A percentile compares a stretch with the other conserved stretches of the same genome.
These are phyloP conservation scores for Musca vetustissima DNA, from an alignment of 1,140 invertebrate species.

Conservation along the genomic window DNA sequence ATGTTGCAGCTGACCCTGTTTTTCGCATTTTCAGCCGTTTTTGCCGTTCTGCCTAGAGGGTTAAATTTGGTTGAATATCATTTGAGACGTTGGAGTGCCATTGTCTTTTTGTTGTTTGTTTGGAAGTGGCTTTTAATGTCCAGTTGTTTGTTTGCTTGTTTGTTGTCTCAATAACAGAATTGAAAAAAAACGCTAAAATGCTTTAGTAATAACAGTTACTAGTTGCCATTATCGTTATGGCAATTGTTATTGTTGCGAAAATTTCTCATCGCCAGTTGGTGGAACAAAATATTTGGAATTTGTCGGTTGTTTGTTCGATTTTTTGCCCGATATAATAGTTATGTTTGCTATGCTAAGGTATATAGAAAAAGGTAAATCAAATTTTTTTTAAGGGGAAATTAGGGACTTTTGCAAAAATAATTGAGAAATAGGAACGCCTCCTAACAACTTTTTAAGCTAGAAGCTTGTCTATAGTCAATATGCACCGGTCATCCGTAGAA, in stretches of 20 bases:
- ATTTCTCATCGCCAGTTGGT: slow-evolving; percentile 14
- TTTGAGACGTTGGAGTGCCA: not conserved
- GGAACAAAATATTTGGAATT: slow-evolving; percentile 15
- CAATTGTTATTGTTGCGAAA: slow-evolving; percentile 21
- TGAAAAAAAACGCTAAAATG: not conserved
- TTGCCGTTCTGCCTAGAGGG: not conserved
- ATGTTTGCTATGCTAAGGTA: too few relatives aligned
- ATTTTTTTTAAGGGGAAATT: too few relatives aligned
- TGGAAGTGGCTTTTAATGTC: not conserved
- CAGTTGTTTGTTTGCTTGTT: slow-evolving; percentile 12
- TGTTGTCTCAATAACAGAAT: not conserved
- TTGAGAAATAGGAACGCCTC: too few relatives aligned
- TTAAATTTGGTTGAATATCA: not conserved
- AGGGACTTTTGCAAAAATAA: too few relatives aligned
- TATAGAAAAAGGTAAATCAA: too few relatives aligned
- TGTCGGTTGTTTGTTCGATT: not conserved
- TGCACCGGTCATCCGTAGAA: too few relatives aligned
- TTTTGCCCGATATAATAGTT: not conserved
- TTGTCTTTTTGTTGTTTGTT: slow-evolving; percentile 12
- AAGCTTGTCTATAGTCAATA: too few relatives aligned
- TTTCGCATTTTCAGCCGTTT: slow-evolving; percentile 4
- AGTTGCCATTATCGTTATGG: slow-evolving; percentile 13
- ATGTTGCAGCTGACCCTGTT: slow-evolving; percentile 19
- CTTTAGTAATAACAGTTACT: slow-evolving; percentile 20
- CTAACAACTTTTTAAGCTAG: too few relatives aligned